A percentile compares a stretch with the other conserved stretches of the same genome.
Conservation (phyloP, 1,140 invertebrate species). For the Cryptotermes secundus region DNA sequence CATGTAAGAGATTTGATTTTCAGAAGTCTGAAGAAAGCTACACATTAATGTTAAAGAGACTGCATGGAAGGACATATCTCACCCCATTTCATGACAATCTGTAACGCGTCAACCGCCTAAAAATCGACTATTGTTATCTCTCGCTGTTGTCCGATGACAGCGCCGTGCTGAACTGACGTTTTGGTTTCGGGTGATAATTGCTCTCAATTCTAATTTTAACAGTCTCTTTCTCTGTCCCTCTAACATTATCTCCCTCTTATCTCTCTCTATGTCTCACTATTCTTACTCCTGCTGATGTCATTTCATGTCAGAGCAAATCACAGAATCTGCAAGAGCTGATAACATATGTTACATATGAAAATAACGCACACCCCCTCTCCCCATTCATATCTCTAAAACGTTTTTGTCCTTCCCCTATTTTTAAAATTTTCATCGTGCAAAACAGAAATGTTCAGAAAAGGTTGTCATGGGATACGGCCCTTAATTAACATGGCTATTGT, state of each 20-base stretch:
- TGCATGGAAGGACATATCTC: neutral
- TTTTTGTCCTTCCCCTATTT: neutral
- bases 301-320: neutral
- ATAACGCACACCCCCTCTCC: neutral
- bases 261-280: neutral
- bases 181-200: neutral
- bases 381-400: neutral
- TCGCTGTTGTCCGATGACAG: neutral
- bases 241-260: neutral
- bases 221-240: neutral
- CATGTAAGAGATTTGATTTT: too few species aligned
- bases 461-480: neutral
- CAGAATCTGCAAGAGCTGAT: neutral
- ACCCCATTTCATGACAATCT: neutral
- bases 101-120: neutral
- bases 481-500: neutral
- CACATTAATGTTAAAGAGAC: neutral
- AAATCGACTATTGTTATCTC: neutral
- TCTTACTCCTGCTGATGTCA: neutral
- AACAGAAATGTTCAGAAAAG: neutral
- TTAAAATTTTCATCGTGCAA: neutral
- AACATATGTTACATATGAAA: neutral
- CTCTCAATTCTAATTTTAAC: constrained; percentile 3
- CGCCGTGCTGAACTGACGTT: neutral
- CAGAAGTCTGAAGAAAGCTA: neutral